phyloP scores from a whole-genome alignment of 2,797 vertebrate genomes.

The Hemitrygon akajei region DNA sequence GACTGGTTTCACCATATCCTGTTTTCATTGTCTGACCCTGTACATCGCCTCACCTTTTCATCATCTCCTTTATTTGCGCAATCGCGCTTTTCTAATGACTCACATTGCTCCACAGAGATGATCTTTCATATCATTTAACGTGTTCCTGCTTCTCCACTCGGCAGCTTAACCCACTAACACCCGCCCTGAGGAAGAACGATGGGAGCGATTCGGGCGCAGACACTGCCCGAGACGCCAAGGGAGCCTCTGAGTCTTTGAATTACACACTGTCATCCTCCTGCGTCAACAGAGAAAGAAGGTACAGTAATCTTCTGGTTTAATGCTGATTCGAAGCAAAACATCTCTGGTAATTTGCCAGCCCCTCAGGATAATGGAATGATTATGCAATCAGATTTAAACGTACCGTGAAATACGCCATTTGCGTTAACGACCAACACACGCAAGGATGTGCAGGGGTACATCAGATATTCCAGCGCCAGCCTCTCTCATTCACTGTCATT shows the following conservation, averaged over 20 bases:
- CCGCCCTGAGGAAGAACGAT: neutral
- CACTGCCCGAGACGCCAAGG: neutral
- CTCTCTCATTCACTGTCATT: no score
- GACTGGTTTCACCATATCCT: neutral
- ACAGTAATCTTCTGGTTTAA: neutral
- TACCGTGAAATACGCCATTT: no score
- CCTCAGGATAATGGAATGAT: neutral
- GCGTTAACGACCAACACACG: no score
- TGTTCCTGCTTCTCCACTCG: neutral
- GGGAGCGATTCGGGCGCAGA: neutral
- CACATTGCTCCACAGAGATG: neutral
- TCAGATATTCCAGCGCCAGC: no score
- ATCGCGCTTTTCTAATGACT: neutral
- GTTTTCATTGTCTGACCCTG: neutral
- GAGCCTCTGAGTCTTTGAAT: neutral
- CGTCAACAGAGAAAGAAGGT: neutral
- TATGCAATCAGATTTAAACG: neutral
- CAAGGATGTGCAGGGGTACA: no score
- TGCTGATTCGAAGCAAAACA: neutral
- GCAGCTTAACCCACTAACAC: neutral
- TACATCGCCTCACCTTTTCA: neutral
- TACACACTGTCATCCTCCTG: neutral
- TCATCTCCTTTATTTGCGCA: neutral
- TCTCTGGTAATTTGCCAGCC: neutral
- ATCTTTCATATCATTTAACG: neutral